phyloP scores from a whole-genome alignment of 1,140 invertebrate species.

The Phenacoccus solenopsis region DNA sequence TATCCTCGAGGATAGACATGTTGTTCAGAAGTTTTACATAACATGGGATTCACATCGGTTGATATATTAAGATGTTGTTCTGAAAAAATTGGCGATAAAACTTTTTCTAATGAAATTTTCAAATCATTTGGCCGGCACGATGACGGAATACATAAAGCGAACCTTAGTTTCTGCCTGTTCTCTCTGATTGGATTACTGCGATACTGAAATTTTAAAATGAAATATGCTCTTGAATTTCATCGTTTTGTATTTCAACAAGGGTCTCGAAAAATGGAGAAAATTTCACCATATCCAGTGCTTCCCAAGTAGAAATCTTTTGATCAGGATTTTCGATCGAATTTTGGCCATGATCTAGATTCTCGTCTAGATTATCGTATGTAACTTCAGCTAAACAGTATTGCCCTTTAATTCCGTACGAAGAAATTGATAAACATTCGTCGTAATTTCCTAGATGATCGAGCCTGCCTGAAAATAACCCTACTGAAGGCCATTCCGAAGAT shows the following conservation, averaged over 20 bases:
- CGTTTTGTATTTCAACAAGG: too few species aligned
- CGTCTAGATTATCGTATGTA: neutral
- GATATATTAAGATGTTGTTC: neutral
- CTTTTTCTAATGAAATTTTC: neutral
- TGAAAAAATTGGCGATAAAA: neutral
- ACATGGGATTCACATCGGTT: neutral
- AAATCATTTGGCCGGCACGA: neutral
- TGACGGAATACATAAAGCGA: neutral
- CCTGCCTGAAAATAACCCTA: neutral
- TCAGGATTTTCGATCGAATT: neutral
- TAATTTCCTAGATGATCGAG: conserved; percentile 1
- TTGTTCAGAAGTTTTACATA: neutral
- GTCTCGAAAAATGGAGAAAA: too few species aligned
- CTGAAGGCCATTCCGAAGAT: neutral
- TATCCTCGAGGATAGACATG: neutral
- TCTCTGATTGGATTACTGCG: neutral
- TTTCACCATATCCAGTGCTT: neutral
- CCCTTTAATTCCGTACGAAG: neutral
- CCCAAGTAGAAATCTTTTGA: neutral
- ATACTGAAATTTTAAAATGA: too few species aligned
- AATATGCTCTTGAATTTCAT: too few species aligned
- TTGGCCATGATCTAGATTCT: too few species aligned
- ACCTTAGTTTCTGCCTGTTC: neutral
- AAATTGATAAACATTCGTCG: neutral
- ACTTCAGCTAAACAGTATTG: neutral